Conservation (phyloP, 2,797 vertebrate genomes). For the Halcyon leucocephala region DNA sequence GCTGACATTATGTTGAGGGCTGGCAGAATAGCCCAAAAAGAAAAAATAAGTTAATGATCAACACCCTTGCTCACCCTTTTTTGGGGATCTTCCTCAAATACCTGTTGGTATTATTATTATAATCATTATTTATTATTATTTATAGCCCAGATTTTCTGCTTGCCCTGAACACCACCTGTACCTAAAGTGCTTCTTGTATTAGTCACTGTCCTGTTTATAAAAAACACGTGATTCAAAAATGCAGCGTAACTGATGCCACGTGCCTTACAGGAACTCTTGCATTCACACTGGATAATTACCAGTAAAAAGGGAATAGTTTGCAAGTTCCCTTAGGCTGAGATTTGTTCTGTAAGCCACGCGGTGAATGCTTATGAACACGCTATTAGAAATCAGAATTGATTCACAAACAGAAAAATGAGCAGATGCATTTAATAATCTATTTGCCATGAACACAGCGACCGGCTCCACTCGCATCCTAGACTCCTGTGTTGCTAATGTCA, state of each 20-base stretch:
- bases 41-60: background rate
- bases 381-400: conserved; percentile 26
- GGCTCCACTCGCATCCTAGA: background rate
- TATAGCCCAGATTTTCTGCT: background rate
- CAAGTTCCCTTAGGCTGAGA: background rate
- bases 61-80: background rate
- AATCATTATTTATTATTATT: background rate
- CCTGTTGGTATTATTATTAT: background rate
- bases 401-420: conserved; percentile 15
- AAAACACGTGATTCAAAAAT: background rate
- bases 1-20: background rate
- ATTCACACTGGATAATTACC: background rate
- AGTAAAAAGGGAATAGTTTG: background rate
- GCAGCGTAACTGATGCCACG: background rate
- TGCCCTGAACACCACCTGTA: background rate
- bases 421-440: background rate
- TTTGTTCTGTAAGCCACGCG: background rate
- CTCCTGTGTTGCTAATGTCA: background rate
- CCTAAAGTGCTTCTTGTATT: background rate
- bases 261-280: background rate
- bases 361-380: conserved; percentile 9
- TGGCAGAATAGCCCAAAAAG: background rate
- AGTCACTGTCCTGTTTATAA: background rate
- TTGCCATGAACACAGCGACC: background rate
- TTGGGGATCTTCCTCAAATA: background rate